phyloP scores from a whole-genome alignment of 2,888 invertebrate species.

The Ophioninae sp. region DNA sequence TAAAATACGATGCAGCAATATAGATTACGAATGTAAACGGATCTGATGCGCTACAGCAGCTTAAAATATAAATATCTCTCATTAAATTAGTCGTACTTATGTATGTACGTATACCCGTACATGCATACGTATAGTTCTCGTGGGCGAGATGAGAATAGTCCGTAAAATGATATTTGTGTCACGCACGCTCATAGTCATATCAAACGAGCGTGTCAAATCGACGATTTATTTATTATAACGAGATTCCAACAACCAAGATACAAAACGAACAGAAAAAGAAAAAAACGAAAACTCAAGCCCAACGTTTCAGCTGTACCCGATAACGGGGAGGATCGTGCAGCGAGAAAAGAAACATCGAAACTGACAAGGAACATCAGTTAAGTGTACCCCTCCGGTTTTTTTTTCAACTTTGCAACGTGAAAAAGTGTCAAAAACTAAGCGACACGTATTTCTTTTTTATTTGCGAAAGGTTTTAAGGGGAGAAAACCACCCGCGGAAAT shows the following conservation, averaged over 20 bases:
- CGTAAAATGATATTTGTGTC: constrained; percentile 29
- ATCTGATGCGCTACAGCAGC: constrained; percentile 56
- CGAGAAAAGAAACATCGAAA: constrained; percentile 1
- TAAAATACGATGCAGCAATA: constrained; percentile 57
- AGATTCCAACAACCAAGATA: constrained; percentile 9
- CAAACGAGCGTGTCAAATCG: constrained; percentile 51
- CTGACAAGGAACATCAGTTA: too few relatives aligned
- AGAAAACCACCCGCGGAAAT: too few relatives aligned
- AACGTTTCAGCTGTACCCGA: constrained; percentile 13
- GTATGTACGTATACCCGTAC: constrained; percentile 13
- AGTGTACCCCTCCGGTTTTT: too few relatives aligned
- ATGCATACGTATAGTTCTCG: constrained; percentile 14
- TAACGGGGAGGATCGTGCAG: neutral
- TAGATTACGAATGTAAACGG: constrained; percentile 46
- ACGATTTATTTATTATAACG: constrained; percentile 19
- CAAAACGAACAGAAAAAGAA: neutral
- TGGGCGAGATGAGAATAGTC: constrained; percentile 24
- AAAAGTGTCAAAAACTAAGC: too few relatives aligned
- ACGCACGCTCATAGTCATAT: constrained; percentile 52
- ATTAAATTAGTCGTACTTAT: constrained; percentile 24
- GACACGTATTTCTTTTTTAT: too few relatives aligned
- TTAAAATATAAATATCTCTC: constrained; percentile 53
- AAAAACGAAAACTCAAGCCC: neutral
- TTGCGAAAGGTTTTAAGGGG: too few relatives aligned
- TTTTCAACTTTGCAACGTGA: too few relatives aligned